These are phyloP conservation scores for Limnothrissa miodon DNA, from an alignment of 2,113 vertebrate genomes.

Conservation along the genomic window DNA sequence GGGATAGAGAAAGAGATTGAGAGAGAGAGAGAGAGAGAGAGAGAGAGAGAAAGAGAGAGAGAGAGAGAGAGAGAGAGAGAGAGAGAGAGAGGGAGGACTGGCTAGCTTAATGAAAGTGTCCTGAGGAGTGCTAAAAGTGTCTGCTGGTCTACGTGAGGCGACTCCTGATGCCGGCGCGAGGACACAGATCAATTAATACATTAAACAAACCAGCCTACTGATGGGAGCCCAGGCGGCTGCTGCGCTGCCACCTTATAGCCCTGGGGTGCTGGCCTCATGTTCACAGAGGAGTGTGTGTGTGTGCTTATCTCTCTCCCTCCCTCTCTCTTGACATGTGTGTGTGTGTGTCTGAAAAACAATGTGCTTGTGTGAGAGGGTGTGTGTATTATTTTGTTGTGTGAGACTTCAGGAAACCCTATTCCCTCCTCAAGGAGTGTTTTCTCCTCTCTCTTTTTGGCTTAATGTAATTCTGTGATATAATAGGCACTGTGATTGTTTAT, in stretches of 20 bases:
- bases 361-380: neutral
- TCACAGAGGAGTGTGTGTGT: neutral
- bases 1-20: conserved; percentile 27
- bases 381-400: neutral
- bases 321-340: neutral
- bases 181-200: conserved; percentile 69
- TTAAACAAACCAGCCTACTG: conserved; percentile 42
- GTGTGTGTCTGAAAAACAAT: neutral
- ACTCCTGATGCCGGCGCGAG: conserved; percentile 60
- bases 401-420: neutral
- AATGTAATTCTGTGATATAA: neutral
- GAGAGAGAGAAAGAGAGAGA: neutral
- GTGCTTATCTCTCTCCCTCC: neutral
- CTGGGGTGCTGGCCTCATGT: neutral
- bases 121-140: conserved; percentile 54
- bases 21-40: conserved; percentile 12
- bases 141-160: conserved; percentile 54
- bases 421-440: neutral
- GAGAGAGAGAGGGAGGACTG: conserved; percentile 37
- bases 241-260: neutral
- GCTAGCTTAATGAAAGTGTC: conserved; percentile 64
- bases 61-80: neutral
- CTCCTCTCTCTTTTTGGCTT: neutral
- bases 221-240: neutral
- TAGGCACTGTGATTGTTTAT: conserved; percentile 1